Conservation (phyloP, 2,113 vertebrate species). For the Rana temporaria region DNA sequence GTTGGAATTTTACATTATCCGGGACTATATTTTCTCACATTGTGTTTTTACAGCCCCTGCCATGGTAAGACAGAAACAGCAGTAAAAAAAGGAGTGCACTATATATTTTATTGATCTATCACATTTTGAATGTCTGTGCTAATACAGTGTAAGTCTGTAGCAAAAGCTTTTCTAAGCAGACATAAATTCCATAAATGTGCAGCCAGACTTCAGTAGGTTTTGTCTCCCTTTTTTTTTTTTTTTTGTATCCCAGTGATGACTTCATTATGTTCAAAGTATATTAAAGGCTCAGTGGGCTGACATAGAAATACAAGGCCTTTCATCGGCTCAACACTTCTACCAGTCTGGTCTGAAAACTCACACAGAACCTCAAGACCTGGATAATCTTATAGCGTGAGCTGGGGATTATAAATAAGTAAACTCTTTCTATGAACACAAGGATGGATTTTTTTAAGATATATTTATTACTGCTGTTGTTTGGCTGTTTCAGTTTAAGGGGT, state of each 20-base stretch:
- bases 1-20: conserved; percentile 52
- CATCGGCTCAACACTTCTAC: neutral
- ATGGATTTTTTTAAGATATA: neutral
- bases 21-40: conserved; percentile 49
- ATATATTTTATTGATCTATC: conserved; percentile 59
- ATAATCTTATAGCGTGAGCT: neutral
- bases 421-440: neutral
- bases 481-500: neutral
- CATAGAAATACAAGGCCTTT: conserved; percentile 24
- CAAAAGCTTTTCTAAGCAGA: conserved; percentile 47
- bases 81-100: conserved; percentile 55
- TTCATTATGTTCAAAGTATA: conserved; percentile 51
- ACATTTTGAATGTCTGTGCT: conserved; percentile 54
- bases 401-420: neutral
- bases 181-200: conserved; percentile 54
- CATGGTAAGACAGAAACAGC: conserved; percentile 53
- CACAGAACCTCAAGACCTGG: neutral
- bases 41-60: conserved; percentile 55
- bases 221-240: neutral
- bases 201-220: conserved; percentile 6
- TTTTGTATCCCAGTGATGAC: conserved; percentile 29
- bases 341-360: neutral
- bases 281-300: conserved; percentile 42
- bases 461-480: neutral
- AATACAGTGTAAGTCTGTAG: conserved; percentile 50